Percentiles rank a stretch among this genome's conserved stretches.
These are phyloP conservation scores for Felis catus DNA, from an alignment of 2,113 vertebrate genomes.

Conservation along the genomic window F.catus_Fca126_mat1.0 CM031415.1:93072501-93073000, in stretches of 20 bases:
- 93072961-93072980: neutral
- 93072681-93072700: neutral
- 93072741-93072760: neutral
- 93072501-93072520: neutral
- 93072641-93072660: neutral
- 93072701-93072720: neutral
- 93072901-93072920: neutral
- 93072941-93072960: neutral
- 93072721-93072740: neutral
- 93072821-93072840: neutral
- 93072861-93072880: neutral
- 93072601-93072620: neutral
- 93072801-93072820: neutral
- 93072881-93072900: neutral
- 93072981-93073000: neutral
- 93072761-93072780: neutral
- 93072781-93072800: neutral
- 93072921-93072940: no score
- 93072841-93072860: neutral
- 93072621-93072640: no score
- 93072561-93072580: neutral
- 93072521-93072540: neutral
- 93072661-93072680: neutral
- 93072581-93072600: neutral
- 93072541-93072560: neutral